A percentile compares a stretch with the other conserved stretches of the same genome.
These are phyloP conservation scores for Tetramorium bicarinatum DNA, from an alignment of 2,888 invertebrate species.

Conservation along the genomic window DNA sequence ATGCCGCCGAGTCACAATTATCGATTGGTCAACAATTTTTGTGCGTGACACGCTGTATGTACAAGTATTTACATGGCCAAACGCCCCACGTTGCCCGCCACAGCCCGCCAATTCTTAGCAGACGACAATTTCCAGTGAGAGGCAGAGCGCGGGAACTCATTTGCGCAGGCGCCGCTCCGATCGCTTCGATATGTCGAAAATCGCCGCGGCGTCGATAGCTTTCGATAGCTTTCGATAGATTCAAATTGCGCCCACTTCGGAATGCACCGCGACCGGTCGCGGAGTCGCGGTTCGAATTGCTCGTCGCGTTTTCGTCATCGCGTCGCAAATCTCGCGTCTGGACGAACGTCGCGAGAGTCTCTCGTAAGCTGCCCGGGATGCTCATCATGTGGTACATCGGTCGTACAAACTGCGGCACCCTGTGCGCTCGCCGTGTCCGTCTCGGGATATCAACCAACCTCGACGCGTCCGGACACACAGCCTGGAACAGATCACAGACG, in stretches of 20 bases:
- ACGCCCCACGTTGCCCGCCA: neutral
- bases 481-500: neutral
- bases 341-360: neutral
- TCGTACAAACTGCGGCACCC: neutral
- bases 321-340: neutral
- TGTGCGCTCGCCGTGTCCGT: neutral
- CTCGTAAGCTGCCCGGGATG: neutral
- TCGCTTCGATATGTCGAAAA: constrained; percentile 18
- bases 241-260: neutral
- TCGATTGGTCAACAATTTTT: neutral
- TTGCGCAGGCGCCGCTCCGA: constrained; percentile 2
- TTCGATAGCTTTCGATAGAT: constrained; percentile 12
- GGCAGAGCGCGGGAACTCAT: neutral
- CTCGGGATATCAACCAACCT: neutral
- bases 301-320: neutral
- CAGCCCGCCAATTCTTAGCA: constrained; percentile 45
- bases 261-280: neutral
- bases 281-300: neutral
- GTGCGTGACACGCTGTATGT: neutral
- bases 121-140: neutral
- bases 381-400: neutral
- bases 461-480: no score
- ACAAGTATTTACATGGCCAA: neutral
- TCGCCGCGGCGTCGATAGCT: neutral
- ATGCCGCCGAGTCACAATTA: neutral